Conservation (phyloP, 2,888 invertebrate species). For the Xylota sylvarum region DNA sequence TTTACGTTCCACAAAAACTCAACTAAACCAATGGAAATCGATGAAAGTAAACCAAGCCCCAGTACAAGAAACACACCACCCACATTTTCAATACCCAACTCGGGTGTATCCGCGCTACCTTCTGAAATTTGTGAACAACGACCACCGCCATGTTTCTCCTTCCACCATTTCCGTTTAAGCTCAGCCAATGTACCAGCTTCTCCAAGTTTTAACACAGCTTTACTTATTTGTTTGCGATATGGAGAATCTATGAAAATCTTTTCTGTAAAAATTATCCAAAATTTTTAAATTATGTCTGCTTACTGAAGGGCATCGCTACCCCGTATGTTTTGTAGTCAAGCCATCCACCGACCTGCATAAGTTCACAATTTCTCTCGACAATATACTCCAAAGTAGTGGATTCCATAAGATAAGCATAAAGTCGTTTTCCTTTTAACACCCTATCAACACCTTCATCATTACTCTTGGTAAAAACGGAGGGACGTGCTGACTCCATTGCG, state of each 20-base stretch:
- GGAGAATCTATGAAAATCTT: conserved; percentile 87
- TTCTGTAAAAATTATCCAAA: not conserved
- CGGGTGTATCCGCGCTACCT: conserved; percentile 81
- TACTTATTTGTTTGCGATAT: conserved; percentile 92
- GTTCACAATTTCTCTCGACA: conserved; percentile 93
- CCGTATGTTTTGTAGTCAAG: conserved; percentile 97
- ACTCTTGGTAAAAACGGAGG: conserved; percentile 92
- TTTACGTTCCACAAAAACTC: conserved; percentile 95
- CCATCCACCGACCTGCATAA: conserved; percentile 92
- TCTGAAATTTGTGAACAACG: conserved; percentile 80
- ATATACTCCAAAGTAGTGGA: conserved; percentile 97
- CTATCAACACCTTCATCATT: conserved; percentile 95
- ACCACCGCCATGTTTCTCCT: conserved; percentile 87
- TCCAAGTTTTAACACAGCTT: conserved; percentile 95
- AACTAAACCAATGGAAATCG: conserved; percentile 90
- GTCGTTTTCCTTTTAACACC: conserved; percentile 91
- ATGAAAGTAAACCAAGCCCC: conserved; percentile 89
- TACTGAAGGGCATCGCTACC: conserved; percentile 96
- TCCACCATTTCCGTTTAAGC: conserved; percentile 97
- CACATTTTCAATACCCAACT: conserved; percentile 88
- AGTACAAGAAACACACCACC: conserved; percentile 96
- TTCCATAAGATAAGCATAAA: conserved; percentile 98
- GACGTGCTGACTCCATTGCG: conserved; percentile 93
- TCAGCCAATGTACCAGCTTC: conserved; percentile 93
- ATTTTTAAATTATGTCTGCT: conserved; percentile 81